Evolutionary conservation across 2,797 vertebrate species (phyloP), one percentile per base, ranked within the genome.

Genomic region (Nannoperca australis): DNA sequence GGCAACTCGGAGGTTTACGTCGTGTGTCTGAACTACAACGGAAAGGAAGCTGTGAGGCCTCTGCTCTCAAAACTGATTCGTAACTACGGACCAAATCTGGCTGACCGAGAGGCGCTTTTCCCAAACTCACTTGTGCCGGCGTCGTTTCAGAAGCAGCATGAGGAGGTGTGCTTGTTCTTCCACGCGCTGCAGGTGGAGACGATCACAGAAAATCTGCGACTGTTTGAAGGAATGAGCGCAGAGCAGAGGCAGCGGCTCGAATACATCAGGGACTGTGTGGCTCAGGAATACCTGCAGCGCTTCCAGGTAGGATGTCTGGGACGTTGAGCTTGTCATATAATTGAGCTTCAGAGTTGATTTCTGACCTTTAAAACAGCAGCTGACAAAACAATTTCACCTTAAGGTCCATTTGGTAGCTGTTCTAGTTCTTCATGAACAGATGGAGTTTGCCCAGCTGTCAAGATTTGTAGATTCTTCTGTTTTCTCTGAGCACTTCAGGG

Each of bases 1-100:
- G 98, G 98, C 0, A 99, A 99, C 88, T 99, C 98, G 0, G 98
- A 99, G 87, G 96, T 96, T 56, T 99, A 99, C 32, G 93, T 97
- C 0, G 91, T 99, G 38, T 98, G 97, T 86, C 94, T 97, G 54
- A 85, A 77, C 80, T 99, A 96, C 34, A 83, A 95, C 7, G 93
- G 93, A 54, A 96, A 94, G 82, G 95, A 96, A 3, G 85, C 83
- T 0, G 82, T 96, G 67, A 91, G 95, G 34, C 95, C 88, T 0
- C 78, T 97, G 82, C 96, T 99, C 44, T 94, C 96, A 1, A 98
- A 96, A 88, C 95, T 99, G 92, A 91, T 95, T 1, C 95, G 96
- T 42, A 95, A 96, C 89, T 98, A 97, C n/a, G 97, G 97, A 1
- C 80, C 93, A 1, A 90, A 94, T 36, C 82, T 97, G 63, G 92